Evolutionary conservation across 2,888 invertebrate genomes (phyloP).

Genomic region (Pyrocoelia pectoralis): DNA sequence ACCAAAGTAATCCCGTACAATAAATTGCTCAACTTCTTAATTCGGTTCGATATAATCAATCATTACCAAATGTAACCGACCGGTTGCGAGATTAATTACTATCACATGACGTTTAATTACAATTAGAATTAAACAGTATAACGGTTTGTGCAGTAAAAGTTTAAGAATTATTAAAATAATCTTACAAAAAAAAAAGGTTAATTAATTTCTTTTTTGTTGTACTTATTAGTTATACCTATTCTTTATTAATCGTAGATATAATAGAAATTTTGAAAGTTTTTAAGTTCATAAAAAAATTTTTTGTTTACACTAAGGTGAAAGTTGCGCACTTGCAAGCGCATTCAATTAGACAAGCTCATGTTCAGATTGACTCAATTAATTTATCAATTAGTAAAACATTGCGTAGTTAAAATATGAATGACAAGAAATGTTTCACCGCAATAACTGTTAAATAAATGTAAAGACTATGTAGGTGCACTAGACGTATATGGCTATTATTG

Average conservation of each 20-base stretch:
- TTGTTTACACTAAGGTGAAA: neutral
- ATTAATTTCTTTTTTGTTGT: neutral
- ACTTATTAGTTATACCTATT: neutral
- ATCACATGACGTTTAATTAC: neutral
- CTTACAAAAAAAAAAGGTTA: neutral
- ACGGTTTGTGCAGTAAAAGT: neutral
- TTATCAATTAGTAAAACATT: constrained; percentile 1
- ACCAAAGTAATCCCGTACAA: too few species aligned
- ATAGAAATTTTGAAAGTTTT: neutral
- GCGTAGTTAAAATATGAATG: neutral
- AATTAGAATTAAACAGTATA: neutral
- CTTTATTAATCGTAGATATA: neutral
- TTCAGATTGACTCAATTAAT: neutral
- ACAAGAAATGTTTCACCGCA: neutral
- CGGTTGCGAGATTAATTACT: neutral
- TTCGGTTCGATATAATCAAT: neutral
- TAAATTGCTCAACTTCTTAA: neutral
- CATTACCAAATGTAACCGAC: neutral
- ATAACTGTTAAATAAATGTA: neutral
- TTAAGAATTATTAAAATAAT: neutral
- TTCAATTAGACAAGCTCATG: too few species aligned
- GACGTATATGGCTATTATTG: neutral
- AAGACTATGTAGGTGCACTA: neutral
- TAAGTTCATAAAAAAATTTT: neutral
- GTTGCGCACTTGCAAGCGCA: too few species aligned